Base-by-base conservation (phyloP, 23 tunicate species). In the Aplidium turbinatum region DNA sequence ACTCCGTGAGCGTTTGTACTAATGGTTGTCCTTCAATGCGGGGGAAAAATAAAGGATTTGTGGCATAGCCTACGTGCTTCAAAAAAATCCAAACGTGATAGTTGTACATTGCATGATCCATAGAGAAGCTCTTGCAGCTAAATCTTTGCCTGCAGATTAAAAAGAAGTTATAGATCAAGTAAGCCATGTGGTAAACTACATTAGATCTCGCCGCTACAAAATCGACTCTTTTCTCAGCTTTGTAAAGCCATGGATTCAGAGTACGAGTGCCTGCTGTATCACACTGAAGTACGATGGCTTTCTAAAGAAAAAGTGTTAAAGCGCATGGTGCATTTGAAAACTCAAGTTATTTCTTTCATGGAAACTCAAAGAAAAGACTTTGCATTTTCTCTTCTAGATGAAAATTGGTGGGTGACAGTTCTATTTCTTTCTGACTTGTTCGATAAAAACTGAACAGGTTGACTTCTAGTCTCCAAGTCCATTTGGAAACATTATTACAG, bases 391-490 rank as follows among this genome's bases (percentile, higher is more conserved):
- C 51, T 79, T 79, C 51, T 67, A 2, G 75, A 79, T 67, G 64
- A 79, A 50, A 35, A 47, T 80, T 36, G 77, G 78, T 70, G 78
- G 78, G 25, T 70, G 77, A 52, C 70, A 70, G 78, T 70, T 55
- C 34, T 70, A 68, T 80, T 80, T 80, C 78, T 69, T 57, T 69
- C 77, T 80, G 85, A 80, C 85, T 22, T 70, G 85, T 70, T 80
- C 33, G 78, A 71, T 54, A 81, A 71, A n/a, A n/a, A 40, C 61
- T 81, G 52, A 80, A 71, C 78, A 71, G 58, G 40, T 81, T 81
- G 71, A 81, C 71, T 38, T 81, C 58, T 34, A 81, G 70, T 81
- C 78, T 81, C 70, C 86, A 81, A 58, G 86, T 27, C 78, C 86
- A 56, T 56, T 78, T 27, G 78, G 68, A 56, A 71, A 79, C 35